These are phyloP conservation scores for Oreochromis tanganicae DNA, from an alignment of 2,113 vertebrate species.

Conservation along the genomic window DNA sequence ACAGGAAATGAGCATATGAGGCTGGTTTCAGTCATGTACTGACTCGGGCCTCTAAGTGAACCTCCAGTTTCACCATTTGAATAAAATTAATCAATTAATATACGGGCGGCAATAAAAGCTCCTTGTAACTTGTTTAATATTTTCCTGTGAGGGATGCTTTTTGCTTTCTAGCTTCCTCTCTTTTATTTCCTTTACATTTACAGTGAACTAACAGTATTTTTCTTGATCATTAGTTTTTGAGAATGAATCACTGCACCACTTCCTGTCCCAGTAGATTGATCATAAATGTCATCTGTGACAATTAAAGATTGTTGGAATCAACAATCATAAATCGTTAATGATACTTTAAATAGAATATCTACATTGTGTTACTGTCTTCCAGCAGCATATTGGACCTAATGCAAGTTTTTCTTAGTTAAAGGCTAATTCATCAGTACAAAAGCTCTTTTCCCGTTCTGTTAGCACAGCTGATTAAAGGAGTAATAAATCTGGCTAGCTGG, in stretches of 20 bases:
- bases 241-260: neutral
- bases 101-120: neutral
- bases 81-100: slow-evolving; percentile 5
- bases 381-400: neutral
- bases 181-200: neutral
- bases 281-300: neutral
- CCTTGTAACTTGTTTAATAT: neutral
- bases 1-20: slow-evolving; percentile 60
- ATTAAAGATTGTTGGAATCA: neutral
- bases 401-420: neutral
- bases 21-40: slow-evolving; percentile 30
- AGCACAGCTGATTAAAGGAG: neutral
- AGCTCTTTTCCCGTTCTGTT: neutral
- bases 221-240: neutral
- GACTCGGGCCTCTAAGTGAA: neutral
- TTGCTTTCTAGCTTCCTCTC: neutral
- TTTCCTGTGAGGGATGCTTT: neutral
- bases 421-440: neutral
- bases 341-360: neutral
- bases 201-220: neutral
- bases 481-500: neutral
- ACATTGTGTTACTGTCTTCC: neutral
- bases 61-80: neutral
- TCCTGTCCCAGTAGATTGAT: neutral
- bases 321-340: neutral